A percentile compares a stretch with the other conserved stretches of the same genome.
Conservation (phyloP, 2,113 vertebrate genomes). For the Nesoenas mayeri region DNA sequence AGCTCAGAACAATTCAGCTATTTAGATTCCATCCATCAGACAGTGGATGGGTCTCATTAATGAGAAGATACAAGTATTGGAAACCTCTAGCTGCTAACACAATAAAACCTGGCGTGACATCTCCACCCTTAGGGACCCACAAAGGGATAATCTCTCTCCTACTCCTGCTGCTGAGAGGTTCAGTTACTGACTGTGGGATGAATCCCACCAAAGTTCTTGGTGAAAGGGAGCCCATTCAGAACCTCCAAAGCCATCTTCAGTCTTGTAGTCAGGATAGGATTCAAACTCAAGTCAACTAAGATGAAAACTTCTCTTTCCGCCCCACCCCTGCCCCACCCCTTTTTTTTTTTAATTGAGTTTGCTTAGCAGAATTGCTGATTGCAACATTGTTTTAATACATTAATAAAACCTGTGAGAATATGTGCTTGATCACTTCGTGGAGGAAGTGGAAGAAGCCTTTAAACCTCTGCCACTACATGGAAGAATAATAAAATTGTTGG, state of each 20-base stretch:
- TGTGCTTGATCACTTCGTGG: neutral
- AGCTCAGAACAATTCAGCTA: neutral
- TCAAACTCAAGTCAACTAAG: neutral
- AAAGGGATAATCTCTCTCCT: neutral
- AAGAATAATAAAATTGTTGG: neutral
- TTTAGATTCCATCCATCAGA: fast-evolving
- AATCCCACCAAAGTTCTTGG: neutral
- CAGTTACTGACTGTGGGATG: neutral
- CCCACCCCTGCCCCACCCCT: no score
- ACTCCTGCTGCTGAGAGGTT: neutral
- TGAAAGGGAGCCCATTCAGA: neutral
- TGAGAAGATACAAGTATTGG: neutral
- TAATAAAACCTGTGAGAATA: neutral
- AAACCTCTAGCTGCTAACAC: neutral
- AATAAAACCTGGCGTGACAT: neutral
- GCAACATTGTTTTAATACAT: neutral
- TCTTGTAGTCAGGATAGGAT: neutral
- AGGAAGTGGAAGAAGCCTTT: neutral
- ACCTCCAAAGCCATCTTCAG: neutral
- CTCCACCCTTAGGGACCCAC: neutral
- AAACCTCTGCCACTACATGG: neutral
- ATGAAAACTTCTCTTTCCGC: neutral
- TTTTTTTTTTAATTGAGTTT: neutral
- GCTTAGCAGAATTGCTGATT: neutral
- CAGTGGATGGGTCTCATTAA: neutral